phyloP scores from a whole-genome alignment of 2,888 invertebrate genomes.

The Eutolmus rufibarbis region DNA sequence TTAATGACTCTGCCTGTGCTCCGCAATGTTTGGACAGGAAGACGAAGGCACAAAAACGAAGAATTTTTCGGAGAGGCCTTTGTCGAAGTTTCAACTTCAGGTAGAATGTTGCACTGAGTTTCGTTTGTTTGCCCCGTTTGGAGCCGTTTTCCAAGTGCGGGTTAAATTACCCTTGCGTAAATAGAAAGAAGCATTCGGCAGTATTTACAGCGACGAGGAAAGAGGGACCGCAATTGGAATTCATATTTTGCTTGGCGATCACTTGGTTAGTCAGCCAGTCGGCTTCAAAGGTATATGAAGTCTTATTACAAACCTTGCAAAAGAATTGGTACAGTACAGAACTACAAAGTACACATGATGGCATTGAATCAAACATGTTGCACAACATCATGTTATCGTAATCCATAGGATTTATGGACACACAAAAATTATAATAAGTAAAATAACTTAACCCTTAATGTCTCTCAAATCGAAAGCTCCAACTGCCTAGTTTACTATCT shows the following conservation, averaged over 20 bases:
- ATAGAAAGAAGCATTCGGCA: not conserved
- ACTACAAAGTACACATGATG: no score
- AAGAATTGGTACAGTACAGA: no score
- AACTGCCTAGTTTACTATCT: no score
- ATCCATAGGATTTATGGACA: no score
- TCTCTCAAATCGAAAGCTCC: no score
- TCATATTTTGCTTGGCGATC: not conserved
- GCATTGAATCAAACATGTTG: no score
- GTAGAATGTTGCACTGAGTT: not conserved
- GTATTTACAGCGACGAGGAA: not conserved
- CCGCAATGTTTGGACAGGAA: not conserved
- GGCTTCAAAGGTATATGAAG: not conserved
- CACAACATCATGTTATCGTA: no score
- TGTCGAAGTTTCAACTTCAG: not conserved
- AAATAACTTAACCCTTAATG: no score
- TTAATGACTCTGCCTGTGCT: not conserved
- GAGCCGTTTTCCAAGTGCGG: not conserved
- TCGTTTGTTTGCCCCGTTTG: not conserved
- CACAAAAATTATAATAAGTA: no score
- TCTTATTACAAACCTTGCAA: no score
- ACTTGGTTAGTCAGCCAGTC: not conserved
- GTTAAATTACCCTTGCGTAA: not conserved
- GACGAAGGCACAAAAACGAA: not conserved
- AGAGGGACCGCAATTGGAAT: not conserved
- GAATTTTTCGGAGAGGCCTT: not conserved